Conservation (phyloP, 2,888 invertebrate genomes). For the Tetanocera ferruginea region DNA sequence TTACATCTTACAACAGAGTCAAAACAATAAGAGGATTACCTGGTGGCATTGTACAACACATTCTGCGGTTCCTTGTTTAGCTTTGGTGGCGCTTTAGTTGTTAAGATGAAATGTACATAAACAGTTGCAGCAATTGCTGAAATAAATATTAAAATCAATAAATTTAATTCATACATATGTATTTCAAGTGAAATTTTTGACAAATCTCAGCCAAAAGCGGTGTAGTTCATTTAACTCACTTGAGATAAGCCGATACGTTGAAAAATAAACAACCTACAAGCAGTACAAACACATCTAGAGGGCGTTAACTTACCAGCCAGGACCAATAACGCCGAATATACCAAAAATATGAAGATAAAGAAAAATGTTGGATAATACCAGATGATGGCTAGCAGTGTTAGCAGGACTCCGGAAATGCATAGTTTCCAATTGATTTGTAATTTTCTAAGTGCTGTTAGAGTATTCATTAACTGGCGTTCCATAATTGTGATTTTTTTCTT, state of each 20-base stretch:
- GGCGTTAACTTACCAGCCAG: conserved; percentile 63
- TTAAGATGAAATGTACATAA: conserved; percentile 67
- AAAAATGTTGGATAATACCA: conserved; percentile 69
- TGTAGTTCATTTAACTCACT: conserved; percentile 37
- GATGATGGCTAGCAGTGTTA: conserved; percentile 65
- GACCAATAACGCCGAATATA: conserved; percentile 67
- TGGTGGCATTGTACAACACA: conserved; percentile 68
- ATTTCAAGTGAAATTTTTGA: too few species aligned
- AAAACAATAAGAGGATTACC: conserved; percentile 51
- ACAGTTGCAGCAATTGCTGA: conserved; percentile 67
- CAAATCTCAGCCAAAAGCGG: too few species aligned
- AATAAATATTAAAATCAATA: conserved; percentile 37
- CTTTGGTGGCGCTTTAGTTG: conserved; percentile 64
- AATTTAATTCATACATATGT: too few species aligned
- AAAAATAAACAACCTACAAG: conserved; percentile 6
- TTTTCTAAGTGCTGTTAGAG: conserved; percentile 53
- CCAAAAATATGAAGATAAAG: conserved; percentile 66
- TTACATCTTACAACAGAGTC: neutral
- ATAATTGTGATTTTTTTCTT: neutral
- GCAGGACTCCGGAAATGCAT: conserved; percentile 59
- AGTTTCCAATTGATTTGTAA: conserved; percentile 65
- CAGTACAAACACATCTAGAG: conserved; percentile 15
- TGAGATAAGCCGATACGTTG: neutral
- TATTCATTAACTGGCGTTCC: conserved; percentile 6
- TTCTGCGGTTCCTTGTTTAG: conserved; percentile 63